Conservation (phyloP, 1,140 invertebrate genomes). For the Saccostrea echinata region DNA sequence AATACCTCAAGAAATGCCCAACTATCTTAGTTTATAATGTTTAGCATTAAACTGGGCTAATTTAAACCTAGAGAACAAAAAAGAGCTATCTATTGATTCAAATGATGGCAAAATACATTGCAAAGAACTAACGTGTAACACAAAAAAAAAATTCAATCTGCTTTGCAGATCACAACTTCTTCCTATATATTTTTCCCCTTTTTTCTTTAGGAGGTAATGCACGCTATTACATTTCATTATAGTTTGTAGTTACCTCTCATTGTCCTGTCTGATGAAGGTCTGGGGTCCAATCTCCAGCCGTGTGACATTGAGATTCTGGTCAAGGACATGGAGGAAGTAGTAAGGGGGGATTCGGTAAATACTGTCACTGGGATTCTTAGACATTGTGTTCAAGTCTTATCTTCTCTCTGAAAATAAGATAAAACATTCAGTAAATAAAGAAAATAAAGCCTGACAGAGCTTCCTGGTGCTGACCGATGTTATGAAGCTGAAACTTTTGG, state of each 20-base stretch:
- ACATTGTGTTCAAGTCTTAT: background rate
- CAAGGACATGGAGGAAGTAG: conserved; percentile 82
- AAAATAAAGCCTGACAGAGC: background rate
- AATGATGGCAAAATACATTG: too few species aligned
- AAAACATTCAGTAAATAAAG: background rate
- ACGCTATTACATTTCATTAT: background rate
- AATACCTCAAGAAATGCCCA: too few species aligned
- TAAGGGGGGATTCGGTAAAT: conserved; percentile 81
- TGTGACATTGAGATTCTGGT: conserved; percentile 82
- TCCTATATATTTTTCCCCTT: too few species aligned
- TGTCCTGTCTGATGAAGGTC: conserved; percentile 82
- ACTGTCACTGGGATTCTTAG: conserved; percentile 19
- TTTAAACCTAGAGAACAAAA: too few species aligned
- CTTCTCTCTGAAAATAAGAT: background rate
- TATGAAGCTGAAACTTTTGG: too few species aligned
- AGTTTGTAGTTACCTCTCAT: conserved; percentile 79
- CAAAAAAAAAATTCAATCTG: too few species aligned
- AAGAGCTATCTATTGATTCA: too few species aligned
- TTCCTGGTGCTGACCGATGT: background rate
- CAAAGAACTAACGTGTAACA: too few species aligned
- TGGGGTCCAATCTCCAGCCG: conserved; percentile 81
- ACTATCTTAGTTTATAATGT: too few species aligned
- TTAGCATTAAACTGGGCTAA: too few species aligned
- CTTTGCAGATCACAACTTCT: too few species aligned
- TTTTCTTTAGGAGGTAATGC: too few species aligned